These are phyloP conservation scores for Stenodema calcarata DNA, from an alignment of 2,888 invertebrate genomes.

Conservation along the genomic window DNA sequence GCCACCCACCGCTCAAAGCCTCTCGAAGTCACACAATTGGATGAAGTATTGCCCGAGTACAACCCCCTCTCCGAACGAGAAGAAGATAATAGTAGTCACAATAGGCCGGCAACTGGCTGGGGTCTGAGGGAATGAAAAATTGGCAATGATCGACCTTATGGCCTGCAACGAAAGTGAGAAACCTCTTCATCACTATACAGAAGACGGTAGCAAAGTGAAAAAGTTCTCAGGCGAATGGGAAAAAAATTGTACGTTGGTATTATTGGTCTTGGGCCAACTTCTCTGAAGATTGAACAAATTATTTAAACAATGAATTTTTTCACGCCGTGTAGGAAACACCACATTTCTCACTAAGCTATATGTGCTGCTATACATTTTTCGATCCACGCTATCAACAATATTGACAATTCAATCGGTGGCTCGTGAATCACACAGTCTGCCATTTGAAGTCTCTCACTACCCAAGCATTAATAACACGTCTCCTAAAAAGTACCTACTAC, in stretches of 20 bases:
- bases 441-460: no score
- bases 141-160: neutral
- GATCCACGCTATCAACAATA: no score
- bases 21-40: conserved; percentile 23
- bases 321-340: no score
- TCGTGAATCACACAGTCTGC: no score
- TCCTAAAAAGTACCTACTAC: no score
- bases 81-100: neutral
- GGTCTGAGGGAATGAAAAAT: neutral
- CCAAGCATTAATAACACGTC: no score
- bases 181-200: neutral
- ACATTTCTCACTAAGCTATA: no score
- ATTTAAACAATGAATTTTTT: no score
- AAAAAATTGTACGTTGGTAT: neutral
- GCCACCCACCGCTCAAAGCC: neutral
- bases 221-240: neutral
- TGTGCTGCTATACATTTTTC: no score
- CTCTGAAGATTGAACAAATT: neutral
- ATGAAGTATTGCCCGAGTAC: conserved; percentile 8
- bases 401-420: no score
- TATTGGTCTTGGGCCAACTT: neutral
- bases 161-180: neutral
- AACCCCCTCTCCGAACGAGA: neutral
- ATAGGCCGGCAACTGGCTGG: neutral
- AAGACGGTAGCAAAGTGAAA: neutral